Percentiles rank a stretch among this genome's conserved stretches.
Conservation (phyloP, 2,888 invertebrate genomes). For the Carabus problematicus region DNA sequence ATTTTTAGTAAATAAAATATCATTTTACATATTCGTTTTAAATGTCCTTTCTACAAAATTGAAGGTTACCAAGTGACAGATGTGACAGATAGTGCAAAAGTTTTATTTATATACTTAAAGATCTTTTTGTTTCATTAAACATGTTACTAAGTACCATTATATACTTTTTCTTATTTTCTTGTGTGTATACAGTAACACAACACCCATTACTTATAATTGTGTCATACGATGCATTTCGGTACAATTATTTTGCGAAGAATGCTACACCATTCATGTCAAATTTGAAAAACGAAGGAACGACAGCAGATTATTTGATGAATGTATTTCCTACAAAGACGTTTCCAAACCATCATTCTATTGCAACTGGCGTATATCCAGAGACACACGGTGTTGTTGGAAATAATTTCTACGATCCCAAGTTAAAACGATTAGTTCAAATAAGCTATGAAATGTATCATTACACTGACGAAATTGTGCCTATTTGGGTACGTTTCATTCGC, state of each 20-base stretch:
- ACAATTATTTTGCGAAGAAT: slow-evolving; percentile 68
- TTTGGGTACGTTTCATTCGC: slow-evolving; percentile 61
- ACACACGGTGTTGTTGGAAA: slow-evolving; percentile 74
- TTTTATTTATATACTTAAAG: no score
- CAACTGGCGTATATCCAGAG: slow-evolving; percentile 73
- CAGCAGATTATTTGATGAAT: slow-evolving; percentile 66
- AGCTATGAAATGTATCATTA: slow-evolving; percentile 64
- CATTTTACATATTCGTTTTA: no score
- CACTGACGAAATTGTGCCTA: slow-evolving; percentile 63
- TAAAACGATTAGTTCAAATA: slow-evolving; percentile 52
- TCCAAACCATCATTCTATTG: slow-evolving; percentile 77
- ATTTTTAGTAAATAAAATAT: no score
- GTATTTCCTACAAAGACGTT: slow-evolving; percentile 76
- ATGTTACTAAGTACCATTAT: neutral
- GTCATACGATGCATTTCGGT: slow-evolving; percentile 75
- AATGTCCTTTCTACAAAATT: no score
- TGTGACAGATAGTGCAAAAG: no score
- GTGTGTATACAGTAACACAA: slow-evolving; percentile 52
- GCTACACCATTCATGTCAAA: slow-evolving; percentile 66
- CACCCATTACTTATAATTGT: slow-evolving; percentile 66
- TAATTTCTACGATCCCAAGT: slow-evolving; percentile 63
- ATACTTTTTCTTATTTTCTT: slow-evolving; percentile 43
- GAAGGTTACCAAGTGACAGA: no score
- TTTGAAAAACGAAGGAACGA: slow-evolving; percentile 64
- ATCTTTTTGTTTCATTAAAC: no score